Base-by-base conservation (phyloP, 1,140 invertebrate species). In the Leguminivora glycinivorella region DNA sequence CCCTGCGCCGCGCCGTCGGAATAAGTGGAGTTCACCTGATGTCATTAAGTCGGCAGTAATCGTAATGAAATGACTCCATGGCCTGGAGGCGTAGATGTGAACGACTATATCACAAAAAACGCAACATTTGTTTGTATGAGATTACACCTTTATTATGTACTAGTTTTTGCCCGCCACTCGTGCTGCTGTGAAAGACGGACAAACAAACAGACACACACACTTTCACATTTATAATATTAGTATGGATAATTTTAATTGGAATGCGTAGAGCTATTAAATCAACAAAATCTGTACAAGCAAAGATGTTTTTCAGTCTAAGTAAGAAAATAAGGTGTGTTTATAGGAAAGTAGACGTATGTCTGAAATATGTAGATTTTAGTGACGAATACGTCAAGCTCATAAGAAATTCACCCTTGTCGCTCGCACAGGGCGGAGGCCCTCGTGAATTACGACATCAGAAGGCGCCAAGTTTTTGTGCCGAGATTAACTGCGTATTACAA, bases 401-500 rank as follows among this genome's bases (percentile, higher is more conserved):
- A 86, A 88, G 82, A 85, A 84, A 89, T 85, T 88, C 83, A 83
- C 84, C 82, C 83, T 78, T 83, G 80, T 82, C 78, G 77, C 73
- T 78, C 75, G 79, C 82, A 72, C 60, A 56, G 72, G 79, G 76
- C 77, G 80, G 72, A 10, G 47, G 73, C 72, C 71, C 75, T 80
- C 69, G 82, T 84, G 83, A 88, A 87, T 89, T 86, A 88, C 84
- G 82, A 85, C 85, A 82, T 85, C 81, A 81, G 73, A 81, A 81
- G 79, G 79, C 73, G 77, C 69, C 74, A 85, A 83, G 75, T 87
- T 89, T 88, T 87, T 84, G 80, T 77, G 78, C 77, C 73, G 74
- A 87, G 83, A 87, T 87, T 87, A 89, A 86, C 83, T 85, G 83
- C 81, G 82, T 88, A 83, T 87, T 88, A 89, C 81, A 83, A 87